phyloP scores from a whole-genome alignment of 2,113 vertebrate genomes.

The Melozone crissalis region DNA sequence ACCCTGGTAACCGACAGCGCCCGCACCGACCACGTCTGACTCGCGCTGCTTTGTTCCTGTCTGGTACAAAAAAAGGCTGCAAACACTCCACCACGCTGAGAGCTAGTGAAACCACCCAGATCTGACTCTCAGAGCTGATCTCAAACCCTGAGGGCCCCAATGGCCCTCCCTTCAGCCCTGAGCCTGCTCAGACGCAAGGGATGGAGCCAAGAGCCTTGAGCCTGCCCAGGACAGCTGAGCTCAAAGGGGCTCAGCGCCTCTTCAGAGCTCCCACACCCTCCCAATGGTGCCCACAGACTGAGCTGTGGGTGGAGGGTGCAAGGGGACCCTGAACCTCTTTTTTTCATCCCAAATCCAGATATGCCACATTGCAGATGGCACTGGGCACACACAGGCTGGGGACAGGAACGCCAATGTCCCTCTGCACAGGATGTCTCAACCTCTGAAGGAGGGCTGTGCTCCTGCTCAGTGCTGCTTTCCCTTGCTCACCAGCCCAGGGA shows the following conservation, averaged over 20 bases:
- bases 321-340: neutral
- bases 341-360: neutral
- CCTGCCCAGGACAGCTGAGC: accelerated
- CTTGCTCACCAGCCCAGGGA: neutral
- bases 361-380: neutral
- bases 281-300: accelerated
- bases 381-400: accelerated
- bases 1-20: constrained; percentile 26
- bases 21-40: neutral
- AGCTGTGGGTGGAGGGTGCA: neutral
- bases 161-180: neutral
- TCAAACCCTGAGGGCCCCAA: accelerated
- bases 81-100: neutral
- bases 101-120: neutral
- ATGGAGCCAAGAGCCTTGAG: neutral
- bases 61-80: neutral
- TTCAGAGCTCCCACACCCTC: neutral
- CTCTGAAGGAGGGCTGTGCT: neutral
- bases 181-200: neutral
- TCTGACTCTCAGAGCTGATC: neutral
- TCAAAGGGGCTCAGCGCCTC: neutral
- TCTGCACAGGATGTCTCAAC: neutral
- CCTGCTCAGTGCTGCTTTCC: neutral
- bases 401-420: accelerated
- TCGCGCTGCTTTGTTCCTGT: neutral